Percentiles rank a stretch among this genome's conserved stretches.
Conservation (phyloP, 2,113 vertebrate genomes). For the Corvus cornix region DNA sequence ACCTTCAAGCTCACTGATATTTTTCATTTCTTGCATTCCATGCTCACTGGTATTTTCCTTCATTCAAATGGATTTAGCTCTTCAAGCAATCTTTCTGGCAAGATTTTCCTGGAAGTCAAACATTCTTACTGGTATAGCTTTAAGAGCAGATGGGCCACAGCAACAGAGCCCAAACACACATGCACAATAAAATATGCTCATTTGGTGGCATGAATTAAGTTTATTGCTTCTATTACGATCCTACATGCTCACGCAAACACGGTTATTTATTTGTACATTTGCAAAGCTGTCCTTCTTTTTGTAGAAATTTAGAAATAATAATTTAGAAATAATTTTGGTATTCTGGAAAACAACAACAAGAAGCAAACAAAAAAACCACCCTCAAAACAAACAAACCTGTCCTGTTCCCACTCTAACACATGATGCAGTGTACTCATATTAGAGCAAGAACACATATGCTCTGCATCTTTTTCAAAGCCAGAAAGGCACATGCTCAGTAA, state of each 20-base stretch:
- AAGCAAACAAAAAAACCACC: neutral
- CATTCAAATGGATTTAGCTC: neutral
- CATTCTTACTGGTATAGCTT: neutral
- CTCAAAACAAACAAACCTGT: neutral
- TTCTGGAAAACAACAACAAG: neutral
- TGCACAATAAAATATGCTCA: neutral
- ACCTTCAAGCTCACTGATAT: neutral
- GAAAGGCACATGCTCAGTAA: neutral
- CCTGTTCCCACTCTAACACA: neutral
- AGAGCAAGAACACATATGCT: neutral
- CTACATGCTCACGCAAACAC: neutral
- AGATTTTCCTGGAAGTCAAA: neutral
- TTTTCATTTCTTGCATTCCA: neutral
- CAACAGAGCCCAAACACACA: neutral
- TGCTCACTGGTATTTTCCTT: neutral
- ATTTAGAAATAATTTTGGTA: neutral
- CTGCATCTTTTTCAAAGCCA: neutral
- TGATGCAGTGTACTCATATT: neutral
- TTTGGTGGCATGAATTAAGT: neutral
- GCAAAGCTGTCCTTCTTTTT: neutral
- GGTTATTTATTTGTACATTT: neutral
- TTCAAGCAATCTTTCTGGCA: neutral
- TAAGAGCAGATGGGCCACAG: neutral
- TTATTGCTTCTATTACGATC: neutral
- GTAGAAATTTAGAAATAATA: neutral